Evolutionary conservation across 2,888 invertebrate genomes (phyloP).

Genomic region (Megastigmus dorsalis): DNA sequence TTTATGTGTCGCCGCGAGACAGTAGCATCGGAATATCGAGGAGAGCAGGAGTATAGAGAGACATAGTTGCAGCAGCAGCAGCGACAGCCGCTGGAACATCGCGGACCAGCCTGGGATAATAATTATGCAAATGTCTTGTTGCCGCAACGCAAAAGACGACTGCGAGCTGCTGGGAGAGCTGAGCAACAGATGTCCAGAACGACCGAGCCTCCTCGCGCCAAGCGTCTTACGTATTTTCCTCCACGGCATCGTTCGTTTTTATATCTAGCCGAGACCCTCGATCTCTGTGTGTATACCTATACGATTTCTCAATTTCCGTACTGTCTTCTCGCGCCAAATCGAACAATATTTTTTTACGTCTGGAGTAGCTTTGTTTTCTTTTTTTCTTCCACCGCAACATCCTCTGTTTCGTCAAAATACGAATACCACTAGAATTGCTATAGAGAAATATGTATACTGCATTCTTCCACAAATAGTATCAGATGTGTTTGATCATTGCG

Average conservation of each 20-base stretch:
- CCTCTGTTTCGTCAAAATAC: too few species aligned
- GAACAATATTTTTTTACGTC: too few species aligned
- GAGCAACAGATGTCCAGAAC: constrained; percentile 73
- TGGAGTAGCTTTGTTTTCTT: not conserved
- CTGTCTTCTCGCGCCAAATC: not conserved
- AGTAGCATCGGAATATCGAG: constrained; percentile 39
- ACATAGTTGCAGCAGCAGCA: too few species aligned
- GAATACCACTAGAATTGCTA: too few species aligned
- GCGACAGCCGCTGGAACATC: not conserved
- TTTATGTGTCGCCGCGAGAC: constrained; percentile 39
- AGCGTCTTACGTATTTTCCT: constrained; percentile 51
- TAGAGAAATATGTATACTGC: too few species aligned
- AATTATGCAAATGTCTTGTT: constrained; percentile 73
- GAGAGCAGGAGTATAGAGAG: constrained; percentile 24
- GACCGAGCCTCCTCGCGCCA: constrained; percentile 61
- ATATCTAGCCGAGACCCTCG: constrained; percentile 37
- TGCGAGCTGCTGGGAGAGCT: constrained; percentile 55
- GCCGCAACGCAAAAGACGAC: constrained; percentile 58
- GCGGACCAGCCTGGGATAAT: constrained; percentile 64
- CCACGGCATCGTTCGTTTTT: constrained; percentile 44
- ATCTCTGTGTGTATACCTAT: not conserved
- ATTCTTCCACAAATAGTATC: too few species aligned
- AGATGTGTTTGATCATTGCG: too few species aligned
- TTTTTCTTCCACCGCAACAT: not conserved
- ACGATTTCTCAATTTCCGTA: constrained; percentile 47